Conservation (phyloP, 2,113 vertebrate genomes). For the Paracyprichromis sp. region DNA sequence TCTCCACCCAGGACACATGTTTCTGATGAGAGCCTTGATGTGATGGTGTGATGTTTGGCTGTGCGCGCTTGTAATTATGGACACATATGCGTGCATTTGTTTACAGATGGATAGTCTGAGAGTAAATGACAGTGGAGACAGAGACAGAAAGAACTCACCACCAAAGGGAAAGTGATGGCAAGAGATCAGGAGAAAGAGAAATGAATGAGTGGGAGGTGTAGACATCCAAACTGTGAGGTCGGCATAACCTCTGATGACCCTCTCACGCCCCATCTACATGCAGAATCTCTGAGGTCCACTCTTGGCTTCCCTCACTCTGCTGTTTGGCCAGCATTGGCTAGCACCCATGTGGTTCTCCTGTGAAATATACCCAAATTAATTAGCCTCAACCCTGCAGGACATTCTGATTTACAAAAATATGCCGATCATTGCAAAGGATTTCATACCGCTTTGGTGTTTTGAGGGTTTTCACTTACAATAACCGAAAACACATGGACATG, state of each 20-base stretch:
- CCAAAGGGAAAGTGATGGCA: conserved; percentile 22
- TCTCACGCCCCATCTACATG: conserved; percentile 15
- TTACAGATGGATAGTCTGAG: conserved; percentile 19
- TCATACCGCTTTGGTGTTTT: background rate
- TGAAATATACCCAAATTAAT: conserved; percentile 2
- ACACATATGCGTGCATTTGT: conserved; percentile 28
- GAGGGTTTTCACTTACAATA: conserved; percentile 7
- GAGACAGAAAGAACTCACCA: conserved; percentile 2
- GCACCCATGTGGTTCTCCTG: conserved; percentile 6
- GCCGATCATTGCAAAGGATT: background rate
- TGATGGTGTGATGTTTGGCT: conserved; percentile 7
- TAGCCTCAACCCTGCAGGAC: background rate
- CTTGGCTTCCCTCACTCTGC: background rate
- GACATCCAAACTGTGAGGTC: conserved; percentile 10
- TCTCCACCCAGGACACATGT: conserved; percentile 12
- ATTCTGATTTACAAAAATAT: conserved; percentile 9
- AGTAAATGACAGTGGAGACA: conserved; percentile 25
- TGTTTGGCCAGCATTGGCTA: conserved; percentile 14
- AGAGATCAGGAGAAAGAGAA: conserved; percentile 22
- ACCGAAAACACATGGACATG: conserved; percentile 37
- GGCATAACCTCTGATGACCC: background rate
- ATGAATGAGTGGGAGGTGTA: conserved; percentile 20
- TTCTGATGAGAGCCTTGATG: conserved; percentile 24
- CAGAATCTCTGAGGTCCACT: background rate
- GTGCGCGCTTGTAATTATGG: background rate